Base-by-base conservation (phyloP, 1,140 invertebrate genomes). In the Teleogryllus occipitalis region DNA sequence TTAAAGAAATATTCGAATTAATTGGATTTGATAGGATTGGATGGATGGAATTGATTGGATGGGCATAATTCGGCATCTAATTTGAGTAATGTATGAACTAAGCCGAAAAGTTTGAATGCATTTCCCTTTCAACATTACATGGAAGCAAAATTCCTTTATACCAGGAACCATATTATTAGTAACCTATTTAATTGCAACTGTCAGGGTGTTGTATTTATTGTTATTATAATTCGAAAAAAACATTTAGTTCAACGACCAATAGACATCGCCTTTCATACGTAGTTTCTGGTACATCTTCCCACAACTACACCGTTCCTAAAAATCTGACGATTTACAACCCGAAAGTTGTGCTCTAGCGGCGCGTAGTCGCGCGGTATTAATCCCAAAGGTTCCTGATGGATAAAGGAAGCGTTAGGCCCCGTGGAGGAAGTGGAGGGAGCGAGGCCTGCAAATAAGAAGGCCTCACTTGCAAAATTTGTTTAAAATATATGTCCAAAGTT, bases 401-500 rank as follows among this genome's bases (percentile, higher is more conserved):
- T 14, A 65, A 10, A 65, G 54, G 54, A 65, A 65, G 54, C 54
- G 54, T 65, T 39, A 39, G 27, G 27, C 27, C 27, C 27, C 27
- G 1, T 5, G 27, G 27, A 39, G 27, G 27, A 39, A 39, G 27
- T 7, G 54, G 18, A 10, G 54, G 54, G 54, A 10, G 10, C 10
- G 10, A 10, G 54, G 54, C 0, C 18, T 18, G 54, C 54, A 14
- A 65, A 65, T 65, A 65, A 65, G 54, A 65, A 65, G 18, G 18
- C 54, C 54, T 65, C 54, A 65, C 54, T 65, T 14, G 54, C 18
- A 18, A 65, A 65, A 65, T 65, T 65, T 65, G 54, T 65, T 65
- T 65, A 65, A 65, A 65, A 65, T 65, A 65, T 65, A 65, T 65
- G 54, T 65, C 54, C 54, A 65, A 65, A 65, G 54, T 65, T 65